Evolutionary conservation across 2,888 invertebrate genomes (phyloP).

Genomic region (Orthosia incerta): DNA sequence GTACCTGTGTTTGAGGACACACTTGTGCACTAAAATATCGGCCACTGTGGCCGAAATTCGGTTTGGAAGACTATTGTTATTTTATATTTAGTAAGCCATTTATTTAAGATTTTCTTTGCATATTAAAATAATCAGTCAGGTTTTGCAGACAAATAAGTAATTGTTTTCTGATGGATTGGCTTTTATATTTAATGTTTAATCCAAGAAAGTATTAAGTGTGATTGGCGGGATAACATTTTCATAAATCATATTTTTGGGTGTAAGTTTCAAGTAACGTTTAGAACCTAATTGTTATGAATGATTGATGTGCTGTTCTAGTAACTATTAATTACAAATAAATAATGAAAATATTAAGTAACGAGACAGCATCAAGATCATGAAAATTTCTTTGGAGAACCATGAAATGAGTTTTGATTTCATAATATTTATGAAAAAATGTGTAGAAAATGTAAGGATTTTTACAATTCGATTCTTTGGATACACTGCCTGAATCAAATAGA

Average conservation of each 20-base stretch:
- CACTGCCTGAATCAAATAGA: neutral
- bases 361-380: neutral
- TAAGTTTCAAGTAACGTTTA: neutral
- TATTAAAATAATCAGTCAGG: constrained; percentile 8
- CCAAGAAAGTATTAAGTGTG: neutral
- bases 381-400: neutral
- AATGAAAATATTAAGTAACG: neutral
- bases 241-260: neutral
- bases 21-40: no score
- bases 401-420: no score
- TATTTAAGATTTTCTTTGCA: neutral
- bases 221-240: neutral
- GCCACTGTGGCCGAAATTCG: no score
- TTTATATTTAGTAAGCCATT: neutral
- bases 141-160: neutral
- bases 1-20: no score
- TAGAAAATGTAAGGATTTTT: neutral
- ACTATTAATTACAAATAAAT: neutral
- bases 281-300: neutral
- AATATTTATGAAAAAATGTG: neutral
- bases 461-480: neutral
- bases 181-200: constrained; percentile 35
- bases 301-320: neutral
- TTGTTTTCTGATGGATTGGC: constrained; percentile 2
- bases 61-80: no score